Evolutionary conservation across 2,888 invertebrate species (phyloP), one percentile per base, ranked within the genome.

Genomic region (Brachypalpus laphriformis): DNA sequence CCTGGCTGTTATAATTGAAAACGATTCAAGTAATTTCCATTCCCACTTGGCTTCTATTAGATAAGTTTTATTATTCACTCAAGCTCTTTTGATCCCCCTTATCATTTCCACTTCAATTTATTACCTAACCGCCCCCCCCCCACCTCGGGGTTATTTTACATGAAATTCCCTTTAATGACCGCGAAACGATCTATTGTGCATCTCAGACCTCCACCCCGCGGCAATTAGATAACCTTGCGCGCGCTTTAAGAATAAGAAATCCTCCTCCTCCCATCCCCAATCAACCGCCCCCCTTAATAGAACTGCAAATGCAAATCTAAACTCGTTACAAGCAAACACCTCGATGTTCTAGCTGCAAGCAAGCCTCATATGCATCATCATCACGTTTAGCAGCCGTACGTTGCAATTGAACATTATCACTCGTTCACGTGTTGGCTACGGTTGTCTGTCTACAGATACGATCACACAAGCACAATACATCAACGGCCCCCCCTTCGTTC

Each of bases 301-400:
- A 66, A 66, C 22, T 16, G 18, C 25, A 40, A 51, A 66, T 37
- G 9, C 31, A 63, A 47, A 63, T 31, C 18, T 22, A 40, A 61
- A 22, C 59, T 42, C 42, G 22, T 40, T 40, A n/a, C 59, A n/a
- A 54, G 3, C 22, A 31, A 47, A 22, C 70, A 57, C 31, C 45
- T 56, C 56, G 0, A 22, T n/a, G 45, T 14, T 6, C 9, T 11
- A 9, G 34, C 34, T 5, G 8, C 11, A 28, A 22, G 31, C 20
- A 8, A 9, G 18, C 31, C 31, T 25, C 25, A 28, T 66, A 47
- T 57, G 51, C 63, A 66, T 57, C 66, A 68, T 68, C 68, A 75
- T 76, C 82, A 82, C 82, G 82, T 82, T 82, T 82, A 7, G 42
- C 1, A 45, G 71, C 51, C 71, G 25, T 72, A 77, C 61, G 82